Conservation (phyloP, 2,113 vertebrate genomes). For the Rattus rattus region DNA sequence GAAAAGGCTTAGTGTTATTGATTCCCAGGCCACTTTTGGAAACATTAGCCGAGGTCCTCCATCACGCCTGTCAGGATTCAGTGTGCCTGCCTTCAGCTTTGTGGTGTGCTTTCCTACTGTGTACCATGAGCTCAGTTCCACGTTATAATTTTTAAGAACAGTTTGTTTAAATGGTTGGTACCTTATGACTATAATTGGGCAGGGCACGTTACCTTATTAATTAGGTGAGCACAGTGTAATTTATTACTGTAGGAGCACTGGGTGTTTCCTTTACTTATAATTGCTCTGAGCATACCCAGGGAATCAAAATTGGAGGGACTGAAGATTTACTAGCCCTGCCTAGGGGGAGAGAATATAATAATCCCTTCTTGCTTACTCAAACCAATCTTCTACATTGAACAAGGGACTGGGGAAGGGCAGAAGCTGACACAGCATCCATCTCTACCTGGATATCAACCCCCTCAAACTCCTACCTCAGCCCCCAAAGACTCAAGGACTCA, state of each 20-base stretch:
- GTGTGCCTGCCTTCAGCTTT: background rate
- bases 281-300: slow-evolving; percentile 66
- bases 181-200: slow-evolving; percentile 70
- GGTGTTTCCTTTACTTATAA: slow-evolving; percentile 81
- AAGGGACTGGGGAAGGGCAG: background rate
- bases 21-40: slow-evolving; percentile 24
- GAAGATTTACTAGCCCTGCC: slow-evolving; percentile 67
- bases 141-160: slow-evolving; percentile 56
- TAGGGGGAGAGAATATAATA: slow-evolving; percentile 54
- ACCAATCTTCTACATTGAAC: slow-evolving; percentile 18
- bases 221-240: slow-evolving; percentile 74
- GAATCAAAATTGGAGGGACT: slow-evolving; percentile 71
- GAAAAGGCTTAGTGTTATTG: slow-evolving; percentile 31
- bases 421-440: background rate
- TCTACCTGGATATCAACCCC: background rate
- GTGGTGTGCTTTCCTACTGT: background rate
- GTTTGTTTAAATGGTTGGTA: slow-evolving; percentile 63
- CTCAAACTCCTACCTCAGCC: background rate
- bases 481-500: background rate
- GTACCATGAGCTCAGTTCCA: slow-evolving; percentile 38
- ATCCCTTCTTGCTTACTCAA: slow-evolving; percentile 58
- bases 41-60: background rate
- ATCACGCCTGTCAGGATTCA: background rate
- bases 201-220: slow-evolving; percentile 78
- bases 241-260: slow-evolving; percentile 71